Base-by-base conservation (phyloP, 2,888 invertebrate species). In the Lasioglossum leucozonium region DNA sequence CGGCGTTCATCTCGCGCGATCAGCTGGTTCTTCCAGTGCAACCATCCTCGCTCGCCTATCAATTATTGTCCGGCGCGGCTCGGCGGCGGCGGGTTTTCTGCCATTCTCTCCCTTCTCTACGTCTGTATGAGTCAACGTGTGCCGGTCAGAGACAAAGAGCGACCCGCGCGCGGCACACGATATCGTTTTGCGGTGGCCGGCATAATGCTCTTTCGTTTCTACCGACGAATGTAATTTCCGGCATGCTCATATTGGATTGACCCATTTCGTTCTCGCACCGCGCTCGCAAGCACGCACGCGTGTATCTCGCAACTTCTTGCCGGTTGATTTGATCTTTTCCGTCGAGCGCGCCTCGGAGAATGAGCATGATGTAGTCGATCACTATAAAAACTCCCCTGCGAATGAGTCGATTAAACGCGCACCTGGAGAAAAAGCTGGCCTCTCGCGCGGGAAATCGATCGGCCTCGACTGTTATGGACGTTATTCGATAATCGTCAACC, bases 41-140 rank as follows among this genome's bases (percentile, higher is more conserved):
- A 13, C 69, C 80, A 73, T 85, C 82, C 77, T 81, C 79, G 67
- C 71, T 51, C 40, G 78, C 62, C 80, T 82, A 87, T 87, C 87
- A 82, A 89, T 89, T 89, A 89, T 73, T n/a, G 22, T 74, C 67
- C 40, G 73, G 18, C 58, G 44, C 55, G 37, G 44, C 44, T 44
- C n/a, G 16, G 22, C 18, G 44, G 8, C 69, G 44, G 5, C 69
- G 67, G 47, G 6, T 22, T 51, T 51, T 8, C 22, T 69, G 58
- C 80, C 80, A 77, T 55, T 84, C 47, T 69, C 69, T 13, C 80
- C 8, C 6, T 8, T 13, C 80, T 22, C 6, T 8, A 51, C 51
- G 30, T 62, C 62, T 16, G 79, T 65, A 69, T 85, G 88, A 88
- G 82, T 84, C 82, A 88, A 86, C 82, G 11, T 16, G 78, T 76